Evolutionary conservation across 2,888 invertebrate species (phyloP), one percentile per base, ranked within the genome.

Genomic region (Synergus itoensis): DNA sequence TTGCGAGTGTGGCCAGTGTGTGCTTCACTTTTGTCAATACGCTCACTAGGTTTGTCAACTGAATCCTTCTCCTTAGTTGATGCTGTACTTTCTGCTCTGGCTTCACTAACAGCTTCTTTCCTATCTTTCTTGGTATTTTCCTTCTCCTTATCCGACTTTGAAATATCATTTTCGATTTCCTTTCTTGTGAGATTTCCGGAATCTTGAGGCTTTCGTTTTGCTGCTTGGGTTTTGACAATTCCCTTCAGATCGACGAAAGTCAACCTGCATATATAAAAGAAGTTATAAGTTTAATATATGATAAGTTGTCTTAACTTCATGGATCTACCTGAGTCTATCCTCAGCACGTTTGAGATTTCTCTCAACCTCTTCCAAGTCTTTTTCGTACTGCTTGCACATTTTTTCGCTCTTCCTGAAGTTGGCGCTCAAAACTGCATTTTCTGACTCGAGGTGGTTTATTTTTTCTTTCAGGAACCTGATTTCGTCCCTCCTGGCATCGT

Each of bases 311-410:
- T 7, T 4, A 36, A 7, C 36, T 36, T 36, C 9, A 11, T 12
- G 8, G 48, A 63, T 45, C 21, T 36, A 83, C 83, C 79, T 81
- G 11, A 83, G 65, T 43, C 75, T 81, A 43, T 80, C 76, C 65
- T 83, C 80, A 43, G 81, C 69, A 12, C 9, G 16, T 12, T 53
- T 67, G 11, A 83, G 67, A n/a, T 48, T 60, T 28, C 36, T 75
- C 41, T 81, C 83, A 65, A 81, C 69, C 60, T 48, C 36, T 40
- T 41, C 64, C 1, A 79, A 77, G 45, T 83, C 82, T 12, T 21
- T 73, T 75, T 79, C 77, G 14, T 82, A 82, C 12, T 77, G 43
- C 18, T 77, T 36, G 77, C 80, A 83, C 41, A 67, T 76, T 21
- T 77, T 77, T 69, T 82, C 81, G 45, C 62, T 77, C 9, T 76